Base-by-base conservation (phyloP, 2,888 invertebrate genomes). In the Callyntrura sp. region DNA sequence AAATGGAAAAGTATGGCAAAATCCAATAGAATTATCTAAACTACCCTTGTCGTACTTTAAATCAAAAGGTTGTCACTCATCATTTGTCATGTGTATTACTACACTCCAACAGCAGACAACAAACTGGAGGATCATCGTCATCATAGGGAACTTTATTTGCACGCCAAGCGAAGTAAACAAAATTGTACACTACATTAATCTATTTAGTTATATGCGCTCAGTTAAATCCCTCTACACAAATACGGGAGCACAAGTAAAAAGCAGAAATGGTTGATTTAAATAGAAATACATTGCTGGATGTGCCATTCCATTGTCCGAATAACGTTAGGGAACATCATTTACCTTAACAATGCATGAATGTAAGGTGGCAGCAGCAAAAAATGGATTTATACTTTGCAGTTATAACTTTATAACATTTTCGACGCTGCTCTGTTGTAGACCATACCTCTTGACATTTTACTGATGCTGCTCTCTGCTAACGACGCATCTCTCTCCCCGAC, bases 391-490 rank as follows among this genome's bases (percentile, higher is more conserved):
- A 23, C 55, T 55, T 55, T 78, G 35, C n/a, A 55, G 35, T 1
- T 57, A 55, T 78, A 76, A 76, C n/a, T n/a, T n/a, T n/a, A n/a
- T n/a, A n/a, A n/a, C 76, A 55, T 78, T 78, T 23, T 20, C 28
- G 43, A n/a, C 17, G 23, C 17, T 78, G 76, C 76, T 25, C 17
- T 68, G 68, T 11, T 57, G 57, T 57, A 5, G 20, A 60, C 8
- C n/a, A 43, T 81, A 81, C 62, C 57, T 81, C 81, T 62, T 81
- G 81, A 57, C 81, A 62, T 84, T 84, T 70, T 84, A 83, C 23
- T 62, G 35, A 17, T 78, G 55, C 51, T 78, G 51, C 45, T 20
- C 6, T 11, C 25, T 68, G 68, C 51, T 28, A 70, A 25, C 17
- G 17, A 17, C n/a, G 17, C 60, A 17, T 51, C 70, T 43, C 43